Percentiles rank a stretch among this genome's conserved stretches.
phyloP scores from a whole-genome alignment of 2,888 invertebrate species.

The Clitarchus hookeri region DNA sequence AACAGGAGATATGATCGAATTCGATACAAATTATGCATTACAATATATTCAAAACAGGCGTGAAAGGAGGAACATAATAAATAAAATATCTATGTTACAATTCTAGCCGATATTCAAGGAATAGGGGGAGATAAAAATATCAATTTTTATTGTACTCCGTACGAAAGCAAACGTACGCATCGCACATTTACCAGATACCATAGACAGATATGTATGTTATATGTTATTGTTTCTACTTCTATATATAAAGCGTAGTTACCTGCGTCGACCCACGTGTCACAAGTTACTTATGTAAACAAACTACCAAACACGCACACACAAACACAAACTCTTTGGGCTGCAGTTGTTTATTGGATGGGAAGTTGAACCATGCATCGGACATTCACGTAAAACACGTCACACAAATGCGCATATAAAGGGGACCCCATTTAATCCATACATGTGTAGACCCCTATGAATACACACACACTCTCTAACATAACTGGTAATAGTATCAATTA shows the following conservation, averaged over 20 bases:
- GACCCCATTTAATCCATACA: not conserved
- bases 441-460: not conserved
- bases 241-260: conserved; percentile 3
- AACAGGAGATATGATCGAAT: not conserved
- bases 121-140: not conserved
- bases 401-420: not conserved
- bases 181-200: not conserved
- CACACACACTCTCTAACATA: not conserved
- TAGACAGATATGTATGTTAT: conserved; percentile 14
- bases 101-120: not conserved
- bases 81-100: not conserved
- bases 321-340: not conserved
- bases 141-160: not conserved
- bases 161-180: not conserved
- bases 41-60: not conserved
- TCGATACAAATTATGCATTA: not conserved
- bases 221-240: conserved; percentile 8
- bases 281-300: not conserved
- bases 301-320: not conserved
- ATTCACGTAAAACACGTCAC: not conserved
- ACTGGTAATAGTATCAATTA: not conserved
- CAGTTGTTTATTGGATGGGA: not conserved
- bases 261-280: not conserved
- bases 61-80: not conserved
- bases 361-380: not conserved